These are phyloP conservation scores for Leptoclinus maculatus DNA, from an alignment of 2,797 vertebrate genomes.

Conservation along the genomic window DNA sequence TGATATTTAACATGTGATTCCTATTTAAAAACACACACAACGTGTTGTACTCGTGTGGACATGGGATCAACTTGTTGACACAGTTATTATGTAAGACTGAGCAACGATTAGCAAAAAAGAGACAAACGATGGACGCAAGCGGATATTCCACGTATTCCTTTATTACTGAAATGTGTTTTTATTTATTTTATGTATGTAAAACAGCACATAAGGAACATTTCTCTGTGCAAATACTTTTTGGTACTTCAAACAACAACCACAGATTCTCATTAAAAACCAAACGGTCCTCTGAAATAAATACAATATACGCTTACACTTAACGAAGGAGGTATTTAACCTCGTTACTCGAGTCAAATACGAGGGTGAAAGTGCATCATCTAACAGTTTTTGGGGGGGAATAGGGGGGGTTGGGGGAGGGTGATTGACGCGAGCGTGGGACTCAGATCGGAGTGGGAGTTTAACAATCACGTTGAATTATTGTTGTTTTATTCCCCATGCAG, in stretches of 20 bases:
- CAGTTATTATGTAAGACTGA: constrained; percentile 47
- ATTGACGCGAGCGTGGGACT: constrained; percentile 55
- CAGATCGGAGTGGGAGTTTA: neutral
- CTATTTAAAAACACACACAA: neutral
- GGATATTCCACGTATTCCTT: constrained; percentile 71
- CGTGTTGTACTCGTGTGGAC: neutral
- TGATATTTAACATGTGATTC: neutral
- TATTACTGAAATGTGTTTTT: constrained; percentile 81
- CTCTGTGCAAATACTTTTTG: constrained; percentile 81
- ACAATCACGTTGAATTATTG: constrained; percentile 12
- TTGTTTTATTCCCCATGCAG: constrained; percentile 15
- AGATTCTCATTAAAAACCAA: constrained; percentile 69
- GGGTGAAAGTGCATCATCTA: constrained; percentile 81
- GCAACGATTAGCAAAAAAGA: neutral
- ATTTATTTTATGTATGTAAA: constrained; percentile 76
- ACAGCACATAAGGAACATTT: constrained; percentile 77
- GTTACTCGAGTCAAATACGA: constrained; percentile 68
- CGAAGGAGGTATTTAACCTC: constrained; percentile 53
- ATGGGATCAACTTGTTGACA: constrained; percentile 7
- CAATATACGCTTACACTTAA: constrained; percentile 60
- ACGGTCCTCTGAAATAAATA: constrained; percentile 76
- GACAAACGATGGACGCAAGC: neutral
- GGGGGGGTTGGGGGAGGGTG: constrained; percentile 37
- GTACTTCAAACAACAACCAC: constrained; percentile 78
- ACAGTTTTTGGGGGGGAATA: constrained; percentile 25